These are phyloP conservation scores for Scaptomyza cyrtandrae DNA, from an alignment of 2,888 invertebrate species.

Conservation along the genomic window DNA sequence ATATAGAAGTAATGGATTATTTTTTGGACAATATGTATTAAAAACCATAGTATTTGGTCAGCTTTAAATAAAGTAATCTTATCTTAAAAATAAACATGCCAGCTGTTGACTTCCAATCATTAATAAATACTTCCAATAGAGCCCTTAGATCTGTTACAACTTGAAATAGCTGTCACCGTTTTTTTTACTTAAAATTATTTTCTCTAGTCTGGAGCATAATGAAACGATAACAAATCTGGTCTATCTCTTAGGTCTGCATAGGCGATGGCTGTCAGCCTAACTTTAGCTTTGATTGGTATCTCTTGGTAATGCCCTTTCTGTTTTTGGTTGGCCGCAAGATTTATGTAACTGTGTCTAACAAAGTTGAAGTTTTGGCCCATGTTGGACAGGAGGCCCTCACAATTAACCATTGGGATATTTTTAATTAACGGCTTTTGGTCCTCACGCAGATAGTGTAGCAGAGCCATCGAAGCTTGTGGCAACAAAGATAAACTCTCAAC, in stretches of 20 bases:
- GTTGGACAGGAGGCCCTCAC: neutral
- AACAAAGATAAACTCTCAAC: constrained; percentile 1
- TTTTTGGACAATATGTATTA: neutral
- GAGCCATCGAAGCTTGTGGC: constrained; percentile 1
- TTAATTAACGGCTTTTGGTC: neutral
- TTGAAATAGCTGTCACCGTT: neutral
- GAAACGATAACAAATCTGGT: neutral
- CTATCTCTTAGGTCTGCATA: constrained; percentile 22
- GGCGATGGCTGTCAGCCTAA: constrained; percentile 10
- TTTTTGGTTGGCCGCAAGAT: constrained; percentile 16
- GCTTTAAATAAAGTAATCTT: neutral
- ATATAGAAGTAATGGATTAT: neutral
- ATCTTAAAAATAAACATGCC: too few relatives aligned
- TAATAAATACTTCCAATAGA: too few relatives aligned
- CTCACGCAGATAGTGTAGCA: constrained; percentile 6
- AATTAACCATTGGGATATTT: neutral
- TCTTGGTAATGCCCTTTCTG: constrained; percentile 15
- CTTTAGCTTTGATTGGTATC: constrained; percentile 13
- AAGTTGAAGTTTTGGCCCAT: constrained; percentile 19
- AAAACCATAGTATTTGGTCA: neutral
- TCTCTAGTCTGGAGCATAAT: neutral
- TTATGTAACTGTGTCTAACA: constrained; percentile 40
- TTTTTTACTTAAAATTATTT: neutral
- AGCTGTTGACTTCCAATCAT: too few relatives aligned
- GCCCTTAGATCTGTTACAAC: too few relatives aligned